phyloP scores from a whole-genome alignment of 2,113 vertebrate species.

The Hystrix brachyura region DNA sequence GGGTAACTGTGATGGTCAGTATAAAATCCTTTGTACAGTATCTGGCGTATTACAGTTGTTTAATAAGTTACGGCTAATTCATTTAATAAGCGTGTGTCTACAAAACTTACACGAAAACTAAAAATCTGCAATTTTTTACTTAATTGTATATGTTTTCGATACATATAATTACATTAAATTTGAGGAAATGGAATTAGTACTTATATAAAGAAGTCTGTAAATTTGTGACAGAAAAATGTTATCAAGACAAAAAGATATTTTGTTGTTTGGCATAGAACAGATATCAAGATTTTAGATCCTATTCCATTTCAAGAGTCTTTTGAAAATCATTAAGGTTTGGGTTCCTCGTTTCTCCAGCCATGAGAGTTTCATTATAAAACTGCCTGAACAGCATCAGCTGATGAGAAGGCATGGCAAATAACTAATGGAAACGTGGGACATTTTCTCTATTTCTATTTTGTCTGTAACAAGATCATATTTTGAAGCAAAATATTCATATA shows the following conservation, averaged over 20 bases:
- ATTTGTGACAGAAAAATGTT: background rate
- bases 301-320: background rate
- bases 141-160: background rate
- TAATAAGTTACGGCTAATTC: background rate
- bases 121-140: background rate
- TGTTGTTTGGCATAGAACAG: background rate
- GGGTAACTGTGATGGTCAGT: background rate
- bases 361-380: background rate
- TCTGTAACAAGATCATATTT: background rate
- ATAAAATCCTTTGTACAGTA: background rate
- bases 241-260: background rate
- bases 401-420: background rate
- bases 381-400: background rate
- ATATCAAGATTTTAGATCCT: background rate
- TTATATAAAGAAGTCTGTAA: background rate
- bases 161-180: background rate
- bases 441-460: background rate
- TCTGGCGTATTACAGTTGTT: background rate
- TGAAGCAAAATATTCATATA: background rate
- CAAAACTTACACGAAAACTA: background rate
- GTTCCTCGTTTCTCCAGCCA: background rate
- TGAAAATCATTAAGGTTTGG: background rate
- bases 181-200: background rate
- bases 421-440: background rate
- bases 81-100: background rate